Conservation (phyloP, 1,140 invertebrate species). For the Protaetia brevitarsis region DNA sequence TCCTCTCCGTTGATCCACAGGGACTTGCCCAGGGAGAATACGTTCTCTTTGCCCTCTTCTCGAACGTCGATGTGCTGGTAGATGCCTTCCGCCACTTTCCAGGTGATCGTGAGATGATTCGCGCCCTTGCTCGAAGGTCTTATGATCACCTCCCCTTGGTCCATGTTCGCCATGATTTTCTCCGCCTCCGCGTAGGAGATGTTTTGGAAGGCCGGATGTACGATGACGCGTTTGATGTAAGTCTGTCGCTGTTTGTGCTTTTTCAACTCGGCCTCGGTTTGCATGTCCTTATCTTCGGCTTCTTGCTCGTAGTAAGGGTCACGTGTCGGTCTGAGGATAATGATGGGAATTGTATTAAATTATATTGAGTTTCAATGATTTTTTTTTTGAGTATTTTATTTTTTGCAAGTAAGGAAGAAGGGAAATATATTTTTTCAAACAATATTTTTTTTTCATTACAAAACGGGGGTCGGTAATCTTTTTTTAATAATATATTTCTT, state of each 20-base stretch:
- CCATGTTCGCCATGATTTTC: conserved; percentile 85
- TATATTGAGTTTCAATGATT: too few relatives aligned
- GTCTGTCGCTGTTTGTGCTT: conserved; percentile 75
- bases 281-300: conserved; percentile 74
- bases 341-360: too few relatives aligned
- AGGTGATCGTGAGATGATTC: conserved; percentile 95
- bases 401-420: background rate
- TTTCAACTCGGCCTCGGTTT: conserved; percentile 77
- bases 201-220: conserved; percentile 97
- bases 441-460: background rate
- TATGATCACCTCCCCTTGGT: conserved; percentile 95
- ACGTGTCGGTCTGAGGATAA: conserved; percentile 66
- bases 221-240: conserved; percentile 93
- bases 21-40: conserved; percentile 88
- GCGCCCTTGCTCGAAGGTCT: conserved; percentile 90
- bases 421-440: background rate
- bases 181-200: conserved; percentile 92
- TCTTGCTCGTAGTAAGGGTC: conserved; percentile 93
- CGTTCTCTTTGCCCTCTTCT: conserved; percentile 96
- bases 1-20: conserved; percentile 86
- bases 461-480: too few relatives aligned
- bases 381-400: too few relatives aligned
- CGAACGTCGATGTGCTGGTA: conserved; percentile 94
- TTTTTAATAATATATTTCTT: too few relatives aligned
- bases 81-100: conserved; percentile 94